Conservation (phyloP, 2,113 vertebrate genomes). For the Vulpes ferrilata region DNA sequence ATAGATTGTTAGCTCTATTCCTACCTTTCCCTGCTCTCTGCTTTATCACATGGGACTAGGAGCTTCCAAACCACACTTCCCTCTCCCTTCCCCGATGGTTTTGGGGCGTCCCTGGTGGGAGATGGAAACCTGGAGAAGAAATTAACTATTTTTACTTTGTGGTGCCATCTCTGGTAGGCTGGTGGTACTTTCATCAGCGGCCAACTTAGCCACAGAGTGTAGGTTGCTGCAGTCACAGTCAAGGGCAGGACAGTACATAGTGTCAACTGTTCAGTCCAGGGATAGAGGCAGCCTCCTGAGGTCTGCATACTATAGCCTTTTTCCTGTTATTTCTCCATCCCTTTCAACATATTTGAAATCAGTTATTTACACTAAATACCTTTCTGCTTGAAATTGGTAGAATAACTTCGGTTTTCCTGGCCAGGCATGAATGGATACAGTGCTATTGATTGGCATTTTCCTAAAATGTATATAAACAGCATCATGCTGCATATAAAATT, state of each 20-base stretch:
- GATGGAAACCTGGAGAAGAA: not conserved
- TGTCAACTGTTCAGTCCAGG: not conserved
- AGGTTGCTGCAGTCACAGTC: not conserved
- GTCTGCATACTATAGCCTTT: not conserved
- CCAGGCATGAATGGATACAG: not conserved
- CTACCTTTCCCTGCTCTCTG: not conserved
- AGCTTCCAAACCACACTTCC: not conserved
- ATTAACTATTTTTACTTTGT: not conserved
- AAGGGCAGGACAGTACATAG: fast-evolving
- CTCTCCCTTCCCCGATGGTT: not conserved
- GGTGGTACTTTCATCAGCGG: not conserved
- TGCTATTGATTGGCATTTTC: not conserved
- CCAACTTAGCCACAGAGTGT: too few relatives aligned
- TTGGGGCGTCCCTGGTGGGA: not conserved
- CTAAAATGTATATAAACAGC: not conserved
- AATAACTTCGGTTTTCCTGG: not conserved
- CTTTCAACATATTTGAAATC: not conserved
- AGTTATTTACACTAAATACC: not conserved
- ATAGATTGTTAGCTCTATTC: not conserved
- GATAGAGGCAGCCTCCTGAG: not conserved
- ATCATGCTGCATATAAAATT: not conserved
- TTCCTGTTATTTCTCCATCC: not conserved
- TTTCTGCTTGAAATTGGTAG: not conserved
- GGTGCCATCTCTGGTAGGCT: not conserved
- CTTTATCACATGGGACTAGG: not conserved